Percentiles rank a stretch among this genome's conserved stretches.
These are phyloP conservation scores for Bubo bubo DNA, from an alignment of 2,113 vertebrate species.

Conservation along the genomic window DNA sequence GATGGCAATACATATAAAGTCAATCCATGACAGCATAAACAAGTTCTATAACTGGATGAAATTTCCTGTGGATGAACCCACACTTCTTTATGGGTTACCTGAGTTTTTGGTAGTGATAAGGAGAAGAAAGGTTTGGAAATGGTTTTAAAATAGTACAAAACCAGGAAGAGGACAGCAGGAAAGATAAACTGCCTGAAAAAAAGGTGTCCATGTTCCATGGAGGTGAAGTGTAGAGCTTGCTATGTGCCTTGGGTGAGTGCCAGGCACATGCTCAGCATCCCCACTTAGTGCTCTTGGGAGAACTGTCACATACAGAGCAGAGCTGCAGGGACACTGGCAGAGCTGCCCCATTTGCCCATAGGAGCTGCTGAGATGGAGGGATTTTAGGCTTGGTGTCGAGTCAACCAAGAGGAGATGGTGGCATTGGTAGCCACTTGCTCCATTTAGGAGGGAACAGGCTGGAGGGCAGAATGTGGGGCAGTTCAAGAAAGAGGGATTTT, in stretches of 20 bases:
- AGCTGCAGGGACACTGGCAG: neutral
- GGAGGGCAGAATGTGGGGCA: neutral
- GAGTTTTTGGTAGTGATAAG: neutral
- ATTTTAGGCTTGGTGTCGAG: neutral
- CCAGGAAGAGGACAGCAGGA: neutral
- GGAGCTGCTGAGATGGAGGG: neutral
- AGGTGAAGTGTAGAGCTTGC: neutral
- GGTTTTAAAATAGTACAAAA: neutral
- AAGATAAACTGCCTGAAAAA: neutral
- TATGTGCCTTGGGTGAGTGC: neutral
- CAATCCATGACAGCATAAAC: neutral
- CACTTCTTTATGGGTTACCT: neutral
- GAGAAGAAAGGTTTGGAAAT: neutral
- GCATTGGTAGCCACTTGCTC: neutral
- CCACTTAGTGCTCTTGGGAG: neutral
- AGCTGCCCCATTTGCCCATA: neutral
- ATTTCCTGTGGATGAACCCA: neutral
- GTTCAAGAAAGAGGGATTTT: neutral
- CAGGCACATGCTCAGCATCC: neutral
- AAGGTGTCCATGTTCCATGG: neutral
- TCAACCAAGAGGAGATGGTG: neutral
- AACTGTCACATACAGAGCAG: neutral
- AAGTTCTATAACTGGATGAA: neutral
- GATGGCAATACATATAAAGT: neutral
- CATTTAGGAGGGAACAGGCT: neutral